Evolutionary conservation across 2,888 invertebrate species (phyloP), one percentile per base, ranked within the genome.

Genomic region (Cybosia mesomella): DNA sequence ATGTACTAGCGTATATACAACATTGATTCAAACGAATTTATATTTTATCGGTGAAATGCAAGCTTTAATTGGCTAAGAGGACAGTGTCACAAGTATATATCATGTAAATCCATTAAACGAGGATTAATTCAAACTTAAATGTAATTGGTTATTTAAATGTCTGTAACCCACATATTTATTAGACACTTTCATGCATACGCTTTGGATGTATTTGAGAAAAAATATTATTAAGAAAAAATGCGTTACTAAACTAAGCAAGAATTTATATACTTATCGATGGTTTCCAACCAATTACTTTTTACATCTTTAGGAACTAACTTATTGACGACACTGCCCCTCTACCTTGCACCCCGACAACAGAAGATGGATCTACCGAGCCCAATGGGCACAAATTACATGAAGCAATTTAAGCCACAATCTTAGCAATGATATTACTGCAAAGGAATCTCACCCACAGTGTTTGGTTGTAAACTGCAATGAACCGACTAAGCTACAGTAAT

Each of bases 361-460:
- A 87, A 90, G 90, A 92, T 87, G 85, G 87, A 92, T 91, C 83
- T 83, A 83, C 77, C 75, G 83, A 76, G 81, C 86, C 90, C 89
- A 60, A 83, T 66, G 71, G 72, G 72, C 80, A 87, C 91, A 93
- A 94, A 93, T 94, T 91, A 91, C 90, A 87, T 89, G 86, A 89
- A 93, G 91, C 92, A 93, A 94, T 94, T 92, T 89, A 86, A 85
- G 87, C 89, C 89, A 88, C 89, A 91, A 92, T 90, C 91, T 91
- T 89, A 87, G 91, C 89, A 91, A 91, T 87, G 89, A 89, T 89
- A 91, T 91, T 91, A 91, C 86, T 89, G 88, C 89, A 87, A 79
- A 79, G 90, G 89, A 89, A 90, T 92, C 87, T 88, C 87, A 83
- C 86, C 88, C 87, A 83, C 85, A 80, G 83, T 84, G 84, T 87